Conservation (phyloP, 2,888 invertebrate species). For the Cantharis lateralis region DNA sequence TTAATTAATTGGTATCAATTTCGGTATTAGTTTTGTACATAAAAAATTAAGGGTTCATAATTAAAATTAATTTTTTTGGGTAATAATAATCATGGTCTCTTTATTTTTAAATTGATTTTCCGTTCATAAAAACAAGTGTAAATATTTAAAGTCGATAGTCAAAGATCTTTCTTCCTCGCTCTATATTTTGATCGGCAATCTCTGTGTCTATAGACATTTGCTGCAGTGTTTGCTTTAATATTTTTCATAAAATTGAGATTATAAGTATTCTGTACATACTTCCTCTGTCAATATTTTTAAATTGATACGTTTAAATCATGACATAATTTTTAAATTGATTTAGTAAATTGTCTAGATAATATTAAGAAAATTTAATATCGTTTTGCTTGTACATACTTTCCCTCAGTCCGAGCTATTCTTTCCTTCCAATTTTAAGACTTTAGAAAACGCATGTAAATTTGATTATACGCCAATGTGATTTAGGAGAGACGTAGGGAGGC, state of each 20-base stretch:
- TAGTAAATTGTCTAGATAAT: constrained; percentile 14
- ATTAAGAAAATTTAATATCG: neutral
- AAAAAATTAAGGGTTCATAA: constrained; percentile 26
- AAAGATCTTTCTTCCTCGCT: constrained; percentile 49
- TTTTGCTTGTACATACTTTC: neutral
- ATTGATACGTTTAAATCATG: constrained; percentile 41
- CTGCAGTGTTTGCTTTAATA: constrained; percentile 55
- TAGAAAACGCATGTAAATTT: too few species aligned
- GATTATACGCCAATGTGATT: too few species aligned
- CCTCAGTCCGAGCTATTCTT: neutral
- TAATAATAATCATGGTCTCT: constrained; percentile 40
- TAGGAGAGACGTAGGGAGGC: too few species aligned
- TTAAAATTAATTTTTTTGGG: constrained; percentile 40
- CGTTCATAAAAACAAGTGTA: constrained; percentile 52
- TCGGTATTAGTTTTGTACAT: neutral
- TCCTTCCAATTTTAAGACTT: neutral
- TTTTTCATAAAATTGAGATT: constrained; percentile 58
- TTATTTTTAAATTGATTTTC: constrained; percentile 50
- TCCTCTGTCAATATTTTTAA: constrained; percentile 54
- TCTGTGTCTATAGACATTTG: constrained; percentile 57
- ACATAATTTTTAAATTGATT: constrained; percentile 28
- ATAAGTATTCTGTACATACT: constrained; percentile 53
- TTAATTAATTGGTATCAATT: neutral
- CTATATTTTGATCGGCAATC: constrained; percentile 55
- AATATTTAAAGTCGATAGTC: constrained; percentile 56